phyloP scores from a whole-genome alignment of 2,113 vertebrate genomes.

The Sarotherodon lohbergeri region DNA sequence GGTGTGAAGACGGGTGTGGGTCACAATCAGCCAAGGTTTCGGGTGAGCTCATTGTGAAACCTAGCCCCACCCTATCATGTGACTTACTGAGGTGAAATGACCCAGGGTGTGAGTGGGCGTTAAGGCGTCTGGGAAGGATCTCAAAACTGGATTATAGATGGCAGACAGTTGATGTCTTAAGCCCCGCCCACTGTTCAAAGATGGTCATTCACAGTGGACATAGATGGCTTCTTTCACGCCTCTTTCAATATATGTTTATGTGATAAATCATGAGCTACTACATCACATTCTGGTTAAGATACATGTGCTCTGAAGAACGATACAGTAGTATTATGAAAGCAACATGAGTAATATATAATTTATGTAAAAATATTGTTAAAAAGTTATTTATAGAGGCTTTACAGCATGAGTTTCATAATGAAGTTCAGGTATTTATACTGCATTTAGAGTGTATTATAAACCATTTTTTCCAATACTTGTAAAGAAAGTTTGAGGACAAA shows the following conservation, averaged over 20 bases:
- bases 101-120: background rate
- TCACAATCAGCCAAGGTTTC: background rate
- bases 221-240: background rate
- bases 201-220: background rate
- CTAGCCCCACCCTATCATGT: accelerated
- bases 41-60: background rate
- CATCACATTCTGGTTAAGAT: background rate
- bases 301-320: background rate
- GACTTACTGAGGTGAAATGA: accelerated
- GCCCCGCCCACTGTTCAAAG: background rate
- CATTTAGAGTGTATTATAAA: background rate
- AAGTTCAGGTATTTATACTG: background rate
- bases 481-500: background rate
- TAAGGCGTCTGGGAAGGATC: background rate
- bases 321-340: background rate
- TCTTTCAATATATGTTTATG: background rate
- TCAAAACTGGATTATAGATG: background rate
- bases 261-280: background rate
- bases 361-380: background rate
- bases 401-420: background rate
- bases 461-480: background rate
- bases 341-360: background rate
- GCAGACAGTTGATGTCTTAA: background rate
- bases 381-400: background rate
- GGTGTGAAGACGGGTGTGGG: accelerated